Base-by-base conservation (phyloP, 2,888 invertebrate species). In the Coecobrya sp. region DNA sequence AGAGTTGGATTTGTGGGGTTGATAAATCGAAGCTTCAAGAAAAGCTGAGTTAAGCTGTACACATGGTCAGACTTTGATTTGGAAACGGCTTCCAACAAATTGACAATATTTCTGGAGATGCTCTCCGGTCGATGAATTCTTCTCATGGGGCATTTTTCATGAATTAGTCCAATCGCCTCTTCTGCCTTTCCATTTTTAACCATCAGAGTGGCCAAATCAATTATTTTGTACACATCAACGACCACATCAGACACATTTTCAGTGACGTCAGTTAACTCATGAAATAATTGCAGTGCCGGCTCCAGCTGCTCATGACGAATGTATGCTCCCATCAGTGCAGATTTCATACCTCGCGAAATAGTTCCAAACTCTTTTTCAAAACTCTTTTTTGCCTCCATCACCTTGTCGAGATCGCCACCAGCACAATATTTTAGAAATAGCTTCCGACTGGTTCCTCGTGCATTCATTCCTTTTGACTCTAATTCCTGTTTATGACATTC, bases 341-440 rank as follows among this genome's bases (percentile, higher is more conserved):
- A 76, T 59, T 91, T 89, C 94, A 94, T 94, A 65, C 94, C 94
- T 0, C 36, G 0, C 0, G 94, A 91, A 0, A 94, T 19, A 1
- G 22, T 25, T 0, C 88, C 93, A 55, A 30, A 79, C 0, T 91
- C 65, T n/a, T 27, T 25, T 27, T 93, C 94, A 55, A 94, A 94
- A 19, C 13, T 73, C 3, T 19, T 62, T 85, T 93, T 93, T 0
- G 65, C 16, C 68, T 89, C 81, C 16, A 93, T 11, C 11, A 81
- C 93, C 42, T 91, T 94, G 1, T 49, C 22, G n/a, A 93, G 65
- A n/a, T 93, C 92, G 11, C 87, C 91, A 5, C 7, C 19, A 62
- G 92, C 88, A 25, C 94, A 94, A 73, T 92, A 92, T 52, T 94
- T 94, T 8, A 94, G 27, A 81, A 94, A 94, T n/a, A 94, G 81